A percentile compares a stretch with the other conserved stretches of the same genome.
Conservation (phyloP, 2,797 vertebrate genomes). For the Limnodromus scolopaceus region DNA sequence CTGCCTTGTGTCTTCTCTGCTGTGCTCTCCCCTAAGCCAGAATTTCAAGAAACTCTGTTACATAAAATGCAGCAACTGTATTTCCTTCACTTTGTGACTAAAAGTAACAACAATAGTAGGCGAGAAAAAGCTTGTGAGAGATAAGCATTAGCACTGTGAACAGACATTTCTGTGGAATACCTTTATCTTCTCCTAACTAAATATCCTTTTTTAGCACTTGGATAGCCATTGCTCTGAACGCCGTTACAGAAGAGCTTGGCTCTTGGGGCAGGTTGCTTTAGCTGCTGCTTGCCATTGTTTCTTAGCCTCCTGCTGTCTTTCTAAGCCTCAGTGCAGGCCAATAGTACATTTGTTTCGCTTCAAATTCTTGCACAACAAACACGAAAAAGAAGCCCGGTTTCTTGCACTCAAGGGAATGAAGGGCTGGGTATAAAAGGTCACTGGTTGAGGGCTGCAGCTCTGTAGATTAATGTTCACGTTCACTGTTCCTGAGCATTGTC, state of each 20-base stretch:
- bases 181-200: conserved; percentile 18
- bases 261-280: not conserved
- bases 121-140: not conserved
- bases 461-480: not conserved
- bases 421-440: not conserved
- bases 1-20: not conserved
- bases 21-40: not conserved
- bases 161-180: not conserved
- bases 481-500: not conserved
- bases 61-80: not conserved
- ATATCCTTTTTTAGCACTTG: not conserved
- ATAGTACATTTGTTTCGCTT: conserved; percentile 13
- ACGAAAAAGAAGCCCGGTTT: not conserved
- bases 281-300: conserved; percentile 9
- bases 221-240: not conserved
- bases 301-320: conserved; percentile 31
- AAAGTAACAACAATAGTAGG: conserved; percentile 2
- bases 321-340: not conserved
- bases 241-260: not conserved
- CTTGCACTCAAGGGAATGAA: not conserved
- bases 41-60: not conserved
- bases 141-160: not conserved
- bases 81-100: not conserved
- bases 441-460: not conserved
- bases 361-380: not conserved